These are phyloP conservation scores for Coronaproctus castanopsis DNA, from an alignment of 2,888 invertebrate genomes.

Conservation along the genomic window DNA sequence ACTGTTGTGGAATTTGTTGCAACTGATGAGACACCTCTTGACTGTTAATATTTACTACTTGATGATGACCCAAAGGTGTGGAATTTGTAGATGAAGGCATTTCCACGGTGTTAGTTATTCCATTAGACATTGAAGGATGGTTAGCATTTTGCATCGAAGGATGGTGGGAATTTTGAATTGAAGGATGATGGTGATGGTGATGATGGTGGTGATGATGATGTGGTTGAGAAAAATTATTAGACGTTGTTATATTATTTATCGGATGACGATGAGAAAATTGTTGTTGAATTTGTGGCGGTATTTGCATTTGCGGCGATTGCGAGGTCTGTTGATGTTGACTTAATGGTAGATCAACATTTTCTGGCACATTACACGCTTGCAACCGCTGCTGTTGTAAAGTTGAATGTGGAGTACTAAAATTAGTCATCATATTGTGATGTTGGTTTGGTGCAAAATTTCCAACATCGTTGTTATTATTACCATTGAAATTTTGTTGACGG, in stretches of 20 bases:
- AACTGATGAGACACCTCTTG: no score
- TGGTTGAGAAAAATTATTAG: neutral
- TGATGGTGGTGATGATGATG: slow-evolving; percentile 6
- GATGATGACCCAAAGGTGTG: no score
- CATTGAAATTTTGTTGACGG: no score
- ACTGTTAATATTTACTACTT: no score
- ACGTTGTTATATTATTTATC: neutral
- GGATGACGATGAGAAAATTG: slow-evolving; percentile 2
- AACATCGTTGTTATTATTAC: no score
- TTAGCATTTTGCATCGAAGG: neutral
- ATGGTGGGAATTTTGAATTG: neutral
- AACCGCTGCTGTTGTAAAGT: slow-evolving; percentile 16
- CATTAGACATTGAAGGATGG: neutral
- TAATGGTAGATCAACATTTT: slow-evolving; percentile 1
- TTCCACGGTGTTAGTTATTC: no score
- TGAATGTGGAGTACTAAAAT: no score
- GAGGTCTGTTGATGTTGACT: slow-evolving; percentile 16
- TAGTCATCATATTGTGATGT: no score
- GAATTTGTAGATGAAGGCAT: no score
- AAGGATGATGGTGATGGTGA: slow-evolving; percentile 1
- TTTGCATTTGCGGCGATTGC: neutral
- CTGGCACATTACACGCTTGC: neutral
- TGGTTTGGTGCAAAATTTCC: no score
- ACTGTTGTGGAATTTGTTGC: no score
- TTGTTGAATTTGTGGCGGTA: neutral